Base-by-base conservation (phyloP, 1,140 invertebrate genomes). In the Theocolax elegans region DNA sequence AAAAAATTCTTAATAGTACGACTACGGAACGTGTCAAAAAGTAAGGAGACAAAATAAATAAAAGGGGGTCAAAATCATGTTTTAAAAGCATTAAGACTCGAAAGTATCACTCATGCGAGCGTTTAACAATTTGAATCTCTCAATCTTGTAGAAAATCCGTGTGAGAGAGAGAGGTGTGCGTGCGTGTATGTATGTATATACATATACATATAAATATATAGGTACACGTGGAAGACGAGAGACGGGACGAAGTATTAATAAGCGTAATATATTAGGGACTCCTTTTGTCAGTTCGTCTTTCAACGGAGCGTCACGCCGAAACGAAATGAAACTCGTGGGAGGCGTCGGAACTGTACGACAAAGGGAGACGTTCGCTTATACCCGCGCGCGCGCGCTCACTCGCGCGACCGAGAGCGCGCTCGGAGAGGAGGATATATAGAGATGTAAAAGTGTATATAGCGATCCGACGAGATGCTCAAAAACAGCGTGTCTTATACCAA, bases 201-300 rank as follows among this genome's bases (percentile, higher is more conserved):
- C n/a, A n/a, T n/a, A n/a, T n/a, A n/a, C n/a, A n/a, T n/a, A n/a
- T n/a, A n/a, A n/a, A n/a, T n/a, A n/a, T n/a, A n/a, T n/a, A n/a
- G n/a, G n/a, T n/a, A n/a, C n/a, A n/a, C n/a, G n/a, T 2, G 54
- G 23, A 46, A 58, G n/a, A 17, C 49, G 40, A 35, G 58, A 42
- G 31, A 54, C 21, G 35, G 29, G 42, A n/a, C n/a, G 49, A 64
- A 29, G 25, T 40, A 70, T 70, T 70, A 74, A 74, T 74, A 74
- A 72, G 70, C 70, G 60, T 74, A 74, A 74, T 74, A 74, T 74
- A 71, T 74, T 74, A 72, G 64, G 54, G 58, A 59, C 65, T 72
- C 70, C 70, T 74, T 70, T 67, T 74, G 73, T 74, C 65, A 74
- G 69, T 42, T 40, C 53, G 73, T 72, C 70, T 74, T 74, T 74